Conservation (phyloP, 2,888 invertebrate species). For the Camponotus fellah region DNA sequence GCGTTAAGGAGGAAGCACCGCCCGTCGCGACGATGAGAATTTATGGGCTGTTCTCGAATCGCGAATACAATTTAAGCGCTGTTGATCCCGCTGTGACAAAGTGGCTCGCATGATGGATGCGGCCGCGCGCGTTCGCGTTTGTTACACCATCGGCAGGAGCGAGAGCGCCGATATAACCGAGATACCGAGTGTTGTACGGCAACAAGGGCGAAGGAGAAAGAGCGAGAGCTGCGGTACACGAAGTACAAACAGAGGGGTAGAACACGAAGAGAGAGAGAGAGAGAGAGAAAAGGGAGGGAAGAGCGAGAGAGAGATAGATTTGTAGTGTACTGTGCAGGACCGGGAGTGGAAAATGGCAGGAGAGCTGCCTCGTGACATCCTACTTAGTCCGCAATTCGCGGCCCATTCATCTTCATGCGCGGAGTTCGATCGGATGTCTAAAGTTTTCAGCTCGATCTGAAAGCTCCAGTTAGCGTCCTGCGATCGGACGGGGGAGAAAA, state of each 20-base stretch:
- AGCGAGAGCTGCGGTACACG: background rate
- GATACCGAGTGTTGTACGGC: slow-evolving; percentile 29
- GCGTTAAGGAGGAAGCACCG: slow-evolving; percentile 75
- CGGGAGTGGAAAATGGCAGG: slow-evolving; percentile 62
- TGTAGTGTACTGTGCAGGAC: slow-evolving; percentile 42
- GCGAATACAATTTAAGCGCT: slow-evolving; percentile 83
- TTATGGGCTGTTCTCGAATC: slow-evolving; percentile 79
- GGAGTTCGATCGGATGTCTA: slow-evolving; percentile 61
- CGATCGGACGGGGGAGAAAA: background rate
- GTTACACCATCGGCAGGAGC: slow-evolving; percentile 62
- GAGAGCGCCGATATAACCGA: slow-evolving; percentile 26
- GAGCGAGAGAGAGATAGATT: slow-evolving; percentile 45
- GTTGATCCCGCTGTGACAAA: slow-evolving; percentile 82
- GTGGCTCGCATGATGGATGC: slow-evolving; percentile 82
- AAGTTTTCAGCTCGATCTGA: slow-evolving; percentile 55
- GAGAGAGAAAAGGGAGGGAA: slow-evolving; percentile 44
- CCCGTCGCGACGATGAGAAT: slow-evolving; percentile 77
- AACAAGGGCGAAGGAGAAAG: slow-evolving; percentile 53
- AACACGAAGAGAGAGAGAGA: slow-evolving; percentile 4
- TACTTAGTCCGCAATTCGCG: slow-evolving; percentile 79
- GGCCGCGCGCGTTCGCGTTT: slow-evolving; percentile 69
- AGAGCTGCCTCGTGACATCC: slow-evolving; percentile 74
- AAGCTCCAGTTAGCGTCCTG: slow-evolving; percentile 48
- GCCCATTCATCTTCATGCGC: slow-evolving; percentile 75
- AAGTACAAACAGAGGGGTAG: slow-evolving; percentile 50